Conservation (phyloP, 2,113 vertebrate genomes). For the Theristicus caerulescens region DNA sequence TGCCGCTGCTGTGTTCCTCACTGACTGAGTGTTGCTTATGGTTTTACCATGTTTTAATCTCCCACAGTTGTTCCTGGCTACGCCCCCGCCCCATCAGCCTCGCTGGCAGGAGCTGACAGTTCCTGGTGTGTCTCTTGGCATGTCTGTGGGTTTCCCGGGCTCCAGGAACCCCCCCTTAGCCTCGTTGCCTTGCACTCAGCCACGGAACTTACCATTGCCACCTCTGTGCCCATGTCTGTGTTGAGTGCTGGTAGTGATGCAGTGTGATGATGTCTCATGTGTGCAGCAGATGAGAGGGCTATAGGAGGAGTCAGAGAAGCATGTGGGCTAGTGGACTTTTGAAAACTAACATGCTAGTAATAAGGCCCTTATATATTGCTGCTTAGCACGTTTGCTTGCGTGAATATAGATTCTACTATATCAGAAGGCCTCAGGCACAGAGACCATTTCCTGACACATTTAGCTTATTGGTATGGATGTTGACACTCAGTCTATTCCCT, state of each 20-base stretch:
- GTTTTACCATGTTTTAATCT: no score
- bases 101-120: no score
- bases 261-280: background rate
- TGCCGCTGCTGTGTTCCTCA: no score
- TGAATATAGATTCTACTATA: background rate
- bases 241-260: background rate
- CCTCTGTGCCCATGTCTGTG: no score
- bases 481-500: background rate
- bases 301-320: background rate
- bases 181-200: no score
- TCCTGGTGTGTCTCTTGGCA: no score
- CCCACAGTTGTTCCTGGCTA: no score
- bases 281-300: background rate
- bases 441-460: background rate
- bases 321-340: background rate
- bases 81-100: no score
- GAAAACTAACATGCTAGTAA: background rate
- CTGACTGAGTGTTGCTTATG: no score
- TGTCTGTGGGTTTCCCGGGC: no score
- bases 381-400: background rate
- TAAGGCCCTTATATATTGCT: background rate
- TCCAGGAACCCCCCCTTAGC: no score
- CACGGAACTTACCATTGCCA: no score
- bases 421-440: background rate
- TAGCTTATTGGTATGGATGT: background rate